Evolutionary conservation across 2,113 vertebrate species (phyloP).

Genomic region (Lepus timidus): DNA sequence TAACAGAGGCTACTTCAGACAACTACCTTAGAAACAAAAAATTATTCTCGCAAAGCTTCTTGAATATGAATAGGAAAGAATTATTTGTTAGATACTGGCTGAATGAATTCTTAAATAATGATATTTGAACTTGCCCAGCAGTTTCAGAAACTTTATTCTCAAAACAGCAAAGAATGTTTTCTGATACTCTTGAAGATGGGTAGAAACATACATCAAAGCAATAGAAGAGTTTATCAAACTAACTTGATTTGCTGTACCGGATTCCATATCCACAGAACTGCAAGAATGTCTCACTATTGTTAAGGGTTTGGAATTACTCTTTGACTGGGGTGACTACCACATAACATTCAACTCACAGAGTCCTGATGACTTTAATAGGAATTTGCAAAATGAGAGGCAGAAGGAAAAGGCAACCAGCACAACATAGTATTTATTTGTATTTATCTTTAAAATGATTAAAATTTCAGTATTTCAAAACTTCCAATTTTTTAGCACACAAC

Average conservation of each 20-base stretch:
- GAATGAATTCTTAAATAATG: slow-evolving; percentile 18
- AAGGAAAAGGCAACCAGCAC: background rate
- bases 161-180: slow-evolving; percentile 30
- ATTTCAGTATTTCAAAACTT: background rate
- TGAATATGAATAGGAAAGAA: background rate
- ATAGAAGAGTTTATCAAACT: background rate
- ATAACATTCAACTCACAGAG: background rate
- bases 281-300: background rate
- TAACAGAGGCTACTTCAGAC: background rate
- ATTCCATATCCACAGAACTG: background rate
- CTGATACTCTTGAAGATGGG: background rate
- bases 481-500: background rate
- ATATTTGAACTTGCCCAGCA: slow-evolving; percentile 32
- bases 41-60: background rate
- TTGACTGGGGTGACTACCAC: background rate
- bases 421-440: background rate
- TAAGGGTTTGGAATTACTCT: background rate
- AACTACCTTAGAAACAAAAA: background rate
- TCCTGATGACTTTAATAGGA: background rate
- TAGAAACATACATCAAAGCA: background rate
- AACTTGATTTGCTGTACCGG: background rate
- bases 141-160: slow-evolving; percentile 34
- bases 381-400: background rate
- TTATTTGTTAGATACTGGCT: background rate
- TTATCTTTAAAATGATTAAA: slow-evolving; percentile 43